A percentile compares a stretch with the other conserved stretches of the same genome.
Evolutionary conservation across 1,140 invertebrate species (phyloP).

Genomic region (Drosophila tropicalis): DNA sequence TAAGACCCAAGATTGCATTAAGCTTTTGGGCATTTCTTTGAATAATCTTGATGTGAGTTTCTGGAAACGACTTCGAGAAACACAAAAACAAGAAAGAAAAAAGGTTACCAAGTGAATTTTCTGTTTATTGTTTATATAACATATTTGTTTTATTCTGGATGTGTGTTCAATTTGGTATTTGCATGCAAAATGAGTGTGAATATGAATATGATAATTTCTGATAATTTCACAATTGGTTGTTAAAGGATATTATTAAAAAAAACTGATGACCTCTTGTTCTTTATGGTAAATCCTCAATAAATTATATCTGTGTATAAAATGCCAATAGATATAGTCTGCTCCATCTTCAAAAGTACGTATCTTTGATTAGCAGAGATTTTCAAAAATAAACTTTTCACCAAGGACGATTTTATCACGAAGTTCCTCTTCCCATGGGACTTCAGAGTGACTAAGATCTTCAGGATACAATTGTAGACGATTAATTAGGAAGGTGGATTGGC

Average conservation of each 20-base stretch:
- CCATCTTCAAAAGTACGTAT: too few relatives aligned
- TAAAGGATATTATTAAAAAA: neutral
- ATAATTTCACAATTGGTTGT: neutral
- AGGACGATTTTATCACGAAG: too few relatives aligned
- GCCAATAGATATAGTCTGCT: too few relatives aligned
- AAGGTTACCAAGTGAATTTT: conserved; percentile 31
- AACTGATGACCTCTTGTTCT: neutral
- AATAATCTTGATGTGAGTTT: conserved; percentile 46
- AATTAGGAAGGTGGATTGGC: too few relatives aligned
- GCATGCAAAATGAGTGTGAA: neutral
- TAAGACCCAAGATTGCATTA: conserved; percentile 43
- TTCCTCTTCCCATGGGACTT: too few relatives aligned
- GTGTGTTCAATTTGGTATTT: neutral
- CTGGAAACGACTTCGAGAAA: conserved; percentile 43
- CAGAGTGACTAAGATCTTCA: too few relatives aligned
- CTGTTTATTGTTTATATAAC: conserved; percentile 17
- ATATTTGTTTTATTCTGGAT: conserved; percentile 5
- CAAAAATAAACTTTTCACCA: too few relatives aligned
- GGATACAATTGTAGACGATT: too few relatives aligned
- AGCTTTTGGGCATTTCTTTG: conserved; percentile 62
- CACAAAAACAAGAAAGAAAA: conserved; percentile 15
- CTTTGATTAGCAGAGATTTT: too few relatives aligned
- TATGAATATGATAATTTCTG: neutral
- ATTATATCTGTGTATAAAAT: too few relatives aligned
- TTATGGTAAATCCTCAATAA: too few relatives aligned